Conservation (phyloP, 2,888 invertebrate species). For the Sinhomidia bicolor region DNA sequence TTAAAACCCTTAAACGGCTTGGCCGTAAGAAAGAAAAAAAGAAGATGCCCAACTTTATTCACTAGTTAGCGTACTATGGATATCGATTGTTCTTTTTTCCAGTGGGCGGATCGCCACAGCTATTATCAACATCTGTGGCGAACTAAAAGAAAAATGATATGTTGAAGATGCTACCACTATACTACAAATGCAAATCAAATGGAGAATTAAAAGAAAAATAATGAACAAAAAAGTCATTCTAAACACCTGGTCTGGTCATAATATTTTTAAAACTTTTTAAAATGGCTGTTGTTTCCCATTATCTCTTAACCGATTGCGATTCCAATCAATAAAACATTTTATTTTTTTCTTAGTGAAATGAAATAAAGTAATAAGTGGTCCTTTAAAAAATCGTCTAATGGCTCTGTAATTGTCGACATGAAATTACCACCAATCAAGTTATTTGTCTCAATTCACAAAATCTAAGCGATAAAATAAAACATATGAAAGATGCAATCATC, state of each 20-base stretch:
- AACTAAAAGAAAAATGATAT: background rate
- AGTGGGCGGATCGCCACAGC: slow-evolving; percentile 2
- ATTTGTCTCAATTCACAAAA: slow-evolving; percentile 11
- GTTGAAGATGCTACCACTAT: background rate
- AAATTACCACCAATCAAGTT: background rate
- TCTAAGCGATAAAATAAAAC: no score
- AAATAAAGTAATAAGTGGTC: background rate
- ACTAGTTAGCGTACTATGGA: background rate
- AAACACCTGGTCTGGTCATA: background rate
- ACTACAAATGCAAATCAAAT: background rate
- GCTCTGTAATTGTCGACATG: background rate
- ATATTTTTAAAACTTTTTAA: background rate
- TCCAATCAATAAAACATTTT: background rate
- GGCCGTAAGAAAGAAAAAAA: background rate
- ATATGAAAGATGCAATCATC: no score
- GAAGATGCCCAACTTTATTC: background rate
- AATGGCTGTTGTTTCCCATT: background rate
- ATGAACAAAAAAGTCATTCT: background rate
- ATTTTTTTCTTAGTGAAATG: background rate
- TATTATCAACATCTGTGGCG: no score
- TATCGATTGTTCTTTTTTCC: slow-evolving; percentile 27
- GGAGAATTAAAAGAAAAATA: background rate
- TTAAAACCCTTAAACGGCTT: background rate
- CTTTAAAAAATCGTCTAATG: background rate
- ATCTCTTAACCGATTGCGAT: background rate